Evolutionary conservation across 53 echinoderm and acorn worm species (phyloP).

Genomic region (Stichopus horrens): DNA sequence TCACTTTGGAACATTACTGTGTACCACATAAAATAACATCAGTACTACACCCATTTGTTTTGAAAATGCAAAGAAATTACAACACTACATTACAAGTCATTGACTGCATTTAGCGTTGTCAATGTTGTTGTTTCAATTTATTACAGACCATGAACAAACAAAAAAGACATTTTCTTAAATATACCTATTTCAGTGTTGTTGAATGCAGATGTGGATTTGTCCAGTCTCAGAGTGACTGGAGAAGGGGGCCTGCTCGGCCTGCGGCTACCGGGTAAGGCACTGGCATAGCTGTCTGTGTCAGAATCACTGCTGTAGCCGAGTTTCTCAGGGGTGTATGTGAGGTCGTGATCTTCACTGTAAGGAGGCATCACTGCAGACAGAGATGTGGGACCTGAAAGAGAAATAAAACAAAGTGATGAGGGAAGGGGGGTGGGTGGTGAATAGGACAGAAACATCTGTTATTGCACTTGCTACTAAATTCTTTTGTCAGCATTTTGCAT

Average conservation of each 20-base stretch:
- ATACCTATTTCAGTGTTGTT: neutral
- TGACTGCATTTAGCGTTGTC: too few relatives aligned
- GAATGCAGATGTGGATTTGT: neutral
- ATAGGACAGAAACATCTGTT: too few relatives aligned
- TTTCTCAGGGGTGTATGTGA: constrained; percentile 1
- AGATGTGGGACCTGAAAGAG: neutral
- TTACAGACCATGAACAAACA: too few relatives aligned
- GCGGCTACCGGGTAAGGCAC: constrained; percentile 25
- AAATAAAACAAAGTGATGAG: neutral
- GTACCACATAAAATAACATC: too few relatives aligned
- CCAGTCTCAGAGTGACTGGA: neutral
- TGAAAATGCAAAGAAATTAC: too few relatives aligned
- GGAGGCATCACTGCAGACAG: constrained; percentile 9
- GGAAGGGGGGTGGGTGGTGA: too few relatives aligned
- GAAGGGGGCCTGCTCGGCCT: constrained; percentile 2
- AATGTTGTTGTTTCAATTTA: too few relatives aligned
- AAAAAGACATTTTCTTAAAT: neutral
- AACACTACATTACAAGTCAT: too few relatives aligned
- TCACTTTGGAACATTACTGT: too few relatives aligned
- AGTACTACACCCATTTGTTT: too few relatives aligned
- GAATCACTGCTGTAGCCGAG: constrained; percentile 28
- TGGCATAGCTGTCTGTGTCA: constrained; percentile 22
- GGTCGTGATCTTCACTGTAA: neutral
- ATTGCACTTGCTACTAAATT: too few relatives aligned
- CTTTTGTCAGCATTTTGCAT: too few relatives aligned